Evolutionary conservation across 2,797 vertebrate genomes (phyloP), one percentile per base, ranked within the genome.

Genomic region (Pteropus rufus): DNA sequence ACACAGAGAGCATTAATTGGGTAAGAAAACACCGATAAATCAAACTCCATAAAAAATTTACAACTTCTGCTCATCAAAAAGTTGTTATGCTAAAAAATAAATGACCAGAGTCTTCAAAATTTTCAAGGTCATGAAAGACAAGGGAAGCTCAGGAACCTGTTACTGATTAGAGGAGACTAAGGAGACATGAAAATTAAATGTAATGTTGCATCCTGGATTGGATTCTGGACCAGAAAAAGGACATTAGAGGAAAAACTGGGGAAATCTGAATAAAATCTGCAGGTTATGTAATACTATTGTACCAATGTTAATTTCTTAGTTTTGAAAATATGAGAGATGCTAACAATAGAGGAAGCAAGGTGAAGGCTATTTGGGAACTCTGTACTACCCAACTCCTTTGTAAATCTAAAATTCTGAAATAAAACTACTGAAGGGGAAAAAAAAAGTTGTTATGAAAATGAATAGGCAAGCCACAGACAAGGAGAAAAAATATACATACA

Each of bases 321-420:
- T 92, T 82, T 72, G 44, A 83, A 84, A 94, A 54, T 41, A 83
- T 58, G 4, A 83, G 94, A 90, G 64, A 88, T 31, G 39, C 54
- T 80, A 80, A 56, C 62, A 85, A 62, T 29, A 93, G 29, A 88
- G 19, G 41, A 94, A 67, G 21, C 31, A 44, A 36, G 29, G 64
- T 10, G 16, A 70, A 86, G 11, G 36, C 39, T 72, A 49, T 77
- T 86, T 62, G 49, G 54, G 81, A 94, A 89, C 41, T 84, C 67
- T 80, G 46, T 85, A 69, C 52, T 82, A 69, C 92, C 56, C 21
- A 93, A 77, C 34, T 70, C 65, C 76, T 91, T 44, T 86, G 77
- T 73, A 91, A 91, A 88, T 82, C 73, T 70, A 93, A 94, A 82
- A 93, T 89, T 83, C 70, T 76, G 29, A 93, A 94, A 89, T 83